Conservation (phyloP, 2,113 vertebrate species). For the Candoia aspera region DNA sequence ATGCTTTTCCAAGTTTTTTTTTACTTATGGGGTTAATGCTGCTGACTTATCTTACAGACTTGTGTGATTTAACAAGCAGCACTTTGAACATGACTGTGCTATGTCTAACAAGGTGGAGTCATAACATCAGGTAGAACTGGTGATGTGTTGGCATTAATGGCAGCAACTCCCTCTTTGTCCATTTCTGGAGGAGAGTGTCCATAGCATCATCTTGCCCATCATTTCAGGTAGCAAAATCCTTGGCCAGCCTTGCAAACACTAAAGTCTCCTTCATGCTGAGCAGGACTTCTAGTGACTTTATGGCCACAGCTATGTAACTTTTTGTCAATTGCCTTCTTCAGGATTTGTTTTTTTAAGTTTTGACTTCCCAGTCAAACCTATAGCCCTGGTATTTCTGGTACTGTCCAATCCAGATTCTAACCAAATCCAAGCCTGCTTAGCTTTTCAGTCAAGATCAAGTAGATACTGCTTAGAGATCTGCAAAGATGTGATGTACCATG, state of each 20-base stretch:
- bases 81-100: neutral
- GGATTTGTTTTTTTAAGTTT: neutral
- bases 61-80: neutral
- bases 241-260: neutral
- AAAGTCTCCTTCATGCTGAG: neutral
- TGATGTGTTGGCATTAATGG: neutral
- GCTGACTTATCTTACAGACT: neutral
- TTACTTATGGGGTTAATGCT: neutral
- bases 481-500: neutral
- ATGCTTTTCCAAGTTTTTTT: neutral
- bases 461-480: neutral
- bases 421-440: neutral
- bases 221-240: neutral
- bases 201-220: neutral
- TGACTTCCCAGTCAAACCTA: neutral
- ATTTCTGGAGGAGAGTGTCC: neutral
- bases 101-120: neutral
- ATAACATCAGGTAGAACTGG: neutral
- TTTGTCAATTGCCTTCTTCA: neutral
- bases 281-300: neutral
- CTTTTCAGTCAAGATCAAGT: neutral
- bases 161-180: neutral
- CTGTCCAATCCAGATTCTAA: neutral
- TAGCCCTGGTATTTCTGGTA: neutral
- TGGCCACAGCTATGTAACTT: neutral